A percentile compares a stretch with the other conserved stretches of the same genome.
phyloP scores from a whole-genome alignment of 1,140 invertebrate genomes.

The Drosophila auraria region DNA sequence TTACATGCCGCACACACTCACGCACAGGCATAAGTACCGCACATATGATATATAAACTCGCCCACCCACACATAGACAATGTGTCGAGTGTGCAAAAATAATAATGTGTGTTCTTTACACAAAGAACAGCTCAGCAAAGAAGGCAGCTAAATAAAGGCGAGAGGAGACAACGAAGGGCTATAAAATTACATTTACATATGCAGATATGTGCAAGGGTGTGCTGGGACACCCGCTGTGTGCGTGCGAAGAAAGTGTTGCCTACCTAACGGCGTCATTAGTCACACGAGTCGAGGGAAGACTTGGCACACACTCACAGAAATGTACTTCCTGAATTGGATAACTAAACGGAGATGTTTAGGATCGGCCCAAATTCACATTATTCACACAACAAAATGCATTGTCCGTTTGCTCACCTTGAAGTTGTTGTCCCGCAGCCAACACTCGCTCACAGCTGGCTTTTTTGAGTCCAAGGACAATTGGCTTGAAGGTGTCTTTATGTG shows the following conservation, averaged over 20 bases:
- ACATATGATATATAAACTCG: conserved; percentile 38
- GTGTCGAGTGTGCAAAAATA: conserved; percentile 75
- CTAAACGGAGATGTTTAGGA: conserved; percentile 23
- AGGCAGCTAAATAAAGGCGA: conserved; percentile 6
- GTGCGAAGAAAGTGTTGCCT: conserved; percentile 65
- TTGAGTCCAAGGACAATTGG: conserved; percentile 25
- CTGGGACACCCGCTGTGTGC: background rate
- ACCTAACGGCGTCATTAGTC: conserved; percentile 60
- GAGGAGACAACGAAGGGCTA: conserved; percentile 25
- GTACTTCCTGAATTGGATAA: conserved; percentile 32
- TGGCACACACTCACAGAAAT: conserved; percentile 34
- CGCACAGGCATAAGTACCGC: conserved; percentile 21
- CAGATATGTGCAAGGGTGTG: conserved; percentile 32
- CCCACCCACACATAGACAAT: conserved; percentile 44
- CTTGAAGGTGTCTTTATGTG: conserved; percentile 2
- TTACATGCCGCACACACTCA: conserved; percentile 45
- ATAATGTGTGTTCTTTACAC: conserved; percentile 62
- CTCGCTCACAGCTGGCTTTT: background rate
- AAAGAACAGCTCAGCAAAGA: conserved; percentile 56
- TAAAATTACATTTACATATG: conserved; percentile 56
- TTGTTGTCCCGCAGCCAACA: conserved; percentile 5
- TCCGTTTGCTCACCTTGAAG: conserved; percentile 6
- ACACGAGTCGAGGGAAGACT: conserved; percentile 4
- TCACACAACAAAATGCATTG: conserved; percentile 17
- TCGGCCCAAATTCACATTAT: conserved; percentile 16